Conservation (phyloP, 1,140 invertebrate species). For the Leptopilina boulardi region DNA sequence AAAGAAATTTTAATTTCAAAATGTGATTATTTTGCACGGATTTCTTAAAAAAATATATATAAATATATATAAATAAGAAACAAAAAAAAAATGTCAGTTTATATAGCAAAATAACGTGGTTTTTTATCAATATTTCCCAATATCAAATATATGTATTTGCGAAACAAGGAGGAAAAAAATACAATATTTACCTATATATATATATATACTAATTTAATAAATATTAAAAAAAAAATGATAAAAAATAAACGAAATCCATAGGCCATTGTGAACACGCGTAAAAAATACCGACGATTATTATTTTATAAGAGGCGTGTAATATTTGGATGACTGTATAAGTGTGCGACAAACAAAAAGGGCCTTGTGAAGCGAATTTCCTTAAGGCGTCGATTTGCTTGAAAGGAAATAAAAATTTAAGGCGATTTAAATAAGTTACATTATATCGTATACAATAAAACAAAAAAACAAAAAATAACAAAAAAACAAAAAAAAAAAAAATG, state of each 20-base stretch:
- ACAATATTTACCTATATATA: conserved; percentile 31
- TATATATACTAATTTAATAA: conserved; percentile 44
- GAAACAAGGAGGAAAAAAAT: background rate
- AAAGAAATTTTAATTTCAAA: background rate
- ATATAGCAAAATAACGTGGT: background rate
- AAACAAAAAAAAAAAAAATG: conserved; percentile 43
- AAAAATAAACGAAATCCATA: conserved; percentile 13
- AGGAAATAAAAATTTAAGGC: conserved; percentile 39
- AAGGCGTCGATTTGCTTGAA: conserved; percentile 38
- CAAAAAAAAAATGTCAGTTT: too few relatives aligned
- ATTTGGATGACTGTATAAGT: conserved; percentile 42
- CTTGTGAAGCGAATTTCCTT: conserved; percentile 35
- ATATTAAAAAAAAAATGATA: background rate
- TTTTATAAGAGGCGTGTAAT: conserved; percentile 34
- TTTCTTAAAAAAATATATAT: background rate
- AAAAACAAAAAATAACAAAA: too few relatives aligned
- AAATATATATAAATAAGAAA: too few relatives aligned
- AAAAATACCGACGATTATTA: conserved; percentile 9
- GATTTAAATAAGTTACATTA: conserved; percentile 40
- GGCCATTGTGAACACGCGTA: conserved; percentile 22
- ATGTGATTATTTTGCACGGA: background rate
- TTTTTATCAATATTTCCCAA: conserved; percentile 19
- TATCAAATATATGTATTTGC: conserved; percentile 6
- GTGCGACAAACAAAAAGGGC: conserved; percentile 33
- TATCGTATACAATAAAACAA: background rate